Evolutionary conservation across 2,888 invertebrate genomes (phyloP).

Genomic region (Galerucella calmariensis): DNA sequence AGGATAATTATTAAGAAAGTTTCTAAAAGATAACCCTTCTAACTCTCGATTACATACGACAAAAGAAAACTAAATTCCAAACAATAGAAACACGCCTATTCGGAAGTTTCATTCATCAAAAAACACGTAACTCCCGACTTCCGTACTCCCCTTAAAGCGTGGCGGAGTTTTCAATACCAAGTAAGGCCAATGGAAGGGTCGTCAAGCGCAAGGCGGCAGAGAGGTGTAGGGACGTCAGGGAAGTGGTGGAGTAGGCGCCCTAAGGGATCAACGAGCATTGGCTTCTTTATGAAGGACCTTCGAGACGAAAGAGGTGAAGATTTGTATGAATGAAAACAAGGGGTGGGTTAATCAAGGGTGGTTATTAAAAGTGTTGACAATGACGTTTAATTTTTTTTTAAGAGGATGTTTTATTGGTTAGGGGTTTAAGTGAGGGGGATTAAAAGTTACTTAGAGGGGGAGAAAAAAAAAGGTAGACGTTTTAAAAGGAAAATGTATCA

Average conservation of each 20-base stretch:
- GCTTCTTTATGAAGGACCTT: conserved; percentile 45
- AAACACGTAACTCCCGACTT: conserved; percentile 32
- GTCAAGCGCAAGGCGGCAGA: conserved; percentile 27
- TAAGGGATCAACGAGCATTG: conserved; percentile 50
- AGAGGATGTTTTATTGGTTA: conserved; percentile 4
- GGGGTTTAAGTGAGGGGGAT: background rate
- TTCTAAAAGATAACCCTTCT: background rate
- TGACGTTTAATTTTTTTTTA: conserved; percentile 14
- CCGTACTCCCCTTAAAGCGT: conserved; percentile 29
- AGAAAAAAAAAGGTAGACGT: background rate
- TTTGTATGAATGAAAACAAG: conserved; percentile 19
- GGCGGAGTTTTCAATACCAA: conserved; percentile 32
- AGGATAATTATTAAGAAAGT: background rate
- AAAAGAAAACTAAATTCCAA: conserved; percentile 6
- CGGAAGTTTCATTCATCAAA: conserved; percentile 34
- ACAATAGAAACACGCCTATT: conserved; percentile 26
- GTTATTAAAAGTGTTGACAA: conserved; percentile 20
- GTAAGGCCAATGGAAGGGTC: conserved; percentile 44
- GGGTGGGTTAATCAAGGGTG: conserved; percentile 28
- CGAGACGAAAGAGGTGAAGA: conserved; percentile 31
- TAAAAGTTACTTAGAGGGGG: background rate
- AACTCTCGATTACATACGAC: background rate
- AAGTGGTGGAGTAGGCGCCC: conserved; percentile 46
- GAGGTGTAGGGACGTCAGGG: conserved; percentile 44
- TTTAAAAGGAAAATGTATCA: too few relatives aligned